Evolutionary conservation across 2,888 invertebrate genomes (phyloP).

Genomic region (Hipparchia semele): DNA sequence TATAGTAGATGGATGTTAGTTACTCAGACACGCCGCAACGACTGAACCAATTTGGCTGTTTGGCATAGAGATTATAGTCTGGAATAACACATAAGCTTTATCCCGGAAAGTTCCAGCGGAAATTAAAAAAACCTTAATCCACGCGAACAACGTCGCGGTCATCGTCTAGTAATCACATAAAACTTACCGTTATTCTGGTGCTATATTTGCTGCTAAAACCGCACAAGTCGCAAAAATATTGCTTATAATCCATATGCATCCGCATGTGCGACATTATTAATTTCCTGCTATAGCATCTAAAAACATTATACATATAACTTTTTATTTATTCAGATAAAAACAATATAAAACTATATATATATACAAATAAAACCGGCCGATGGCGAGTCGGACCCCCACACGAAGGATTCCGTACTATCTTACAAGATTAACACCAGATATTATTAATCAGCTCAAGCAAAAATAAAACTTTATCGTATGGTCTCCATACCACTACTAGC

Average conservation of each 20-base stretch:
- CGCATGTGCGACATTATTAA: background rate
- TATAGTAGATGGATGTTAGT: no score
- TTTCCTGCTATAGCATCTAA: background rate
- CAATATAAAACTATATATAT: background rate
- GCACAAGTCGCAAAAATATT: conserved; percentile 54
- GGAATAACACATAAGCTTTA: no score
- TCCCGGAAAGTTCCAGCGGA: no score
- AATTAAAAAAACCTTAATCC: no score
- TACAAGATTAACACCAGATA: background rate
- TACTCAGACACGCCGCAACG: no score
- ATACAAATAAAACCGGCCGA: background rate
- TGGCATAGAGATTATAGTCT: no score
- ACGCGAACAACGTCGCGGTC: no score
- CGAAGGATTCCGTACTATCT: background rate
- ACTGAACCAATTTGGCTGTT: no score
- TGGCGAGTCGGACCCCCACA: background rate
- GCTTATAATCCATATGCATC: conserved; percentile 47
- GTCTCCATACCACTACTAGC: no score
- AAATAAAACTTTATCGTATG: no score
- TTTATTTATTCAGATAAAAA: background rate
- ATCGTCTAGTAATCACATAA: background rate
- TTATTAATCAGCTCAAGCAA: no score
- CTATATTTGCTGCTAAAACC: conserved; percentile 50
- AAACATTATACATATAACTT: no score
- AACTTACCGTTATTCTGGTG: background rate